Evolutionary conservation across 2,113 vertebrate genomes (phyloP).

Genomic region (Triplophysa rosa): DNA sequence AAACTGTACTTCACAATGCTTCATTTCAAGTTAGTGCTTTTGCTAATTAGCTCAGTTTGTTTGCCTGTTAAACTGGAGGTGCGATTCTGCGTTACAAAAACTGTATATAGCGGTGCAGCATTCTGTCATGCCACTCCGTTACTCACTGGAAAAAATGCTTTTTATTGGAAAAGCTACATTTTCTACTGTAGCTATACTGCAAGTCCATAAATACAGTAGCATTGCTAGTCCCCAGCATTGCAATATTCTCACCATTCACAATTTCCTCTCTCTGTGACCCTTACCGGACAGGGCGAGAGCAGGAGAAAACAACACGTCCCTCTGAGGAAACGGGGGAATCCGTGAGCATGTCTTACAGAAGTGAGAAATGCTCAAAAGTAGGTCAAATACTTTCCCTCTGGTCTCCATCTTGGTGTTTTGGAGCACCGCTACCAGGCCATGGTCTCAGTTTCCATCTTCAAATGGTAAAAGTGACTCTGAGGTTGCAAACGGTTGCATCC

Average conservation of each 20-base stretch:
- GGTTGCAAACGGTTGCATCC: constrained; percentile 59
- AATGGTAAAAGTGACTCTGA: constrained; percentile 57
- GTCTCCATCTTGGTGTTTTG: constrained; percentile 48
- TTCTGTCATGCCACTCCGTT: not conserved
- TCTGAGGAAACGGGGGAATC: constrained; percentile 51
- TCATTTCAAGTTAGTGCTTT: no score
- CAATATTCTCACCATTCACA: not conserved
- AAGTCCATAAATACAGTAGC: no score
- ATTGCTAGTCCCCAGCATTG: no score
- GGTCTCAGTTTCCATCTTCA: constrained; percentile 59
- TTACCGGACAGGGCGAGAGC: constrained; percentile 11
- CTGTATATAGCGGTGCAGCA: not conserved
- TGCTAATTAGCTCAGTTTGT: no score
- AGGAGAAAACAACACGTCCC: constrained; percentile 41
- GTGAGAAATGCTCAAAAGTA: constrained; percentile 67
- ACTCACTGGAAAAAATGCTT: no score
- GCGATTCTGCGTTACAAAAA: no score
- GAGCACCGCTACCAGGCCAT: constrained; percentile 49
- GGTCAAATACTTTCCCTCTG: constrained; percentile 69
- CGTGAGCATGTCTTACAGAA: constrained; percentile 59
- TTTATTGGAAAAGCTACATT: not conserved
- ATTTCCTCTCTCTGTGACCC: constrained; percentile 28
- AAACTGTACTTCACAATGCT: no score
- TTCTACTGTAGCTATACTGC: not conserved
- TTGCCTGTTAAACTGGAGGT: no score